phyloP scores from a whole-genome alignment of 2,888 invertebrate species.

The Chironomus tentans region DNA sequence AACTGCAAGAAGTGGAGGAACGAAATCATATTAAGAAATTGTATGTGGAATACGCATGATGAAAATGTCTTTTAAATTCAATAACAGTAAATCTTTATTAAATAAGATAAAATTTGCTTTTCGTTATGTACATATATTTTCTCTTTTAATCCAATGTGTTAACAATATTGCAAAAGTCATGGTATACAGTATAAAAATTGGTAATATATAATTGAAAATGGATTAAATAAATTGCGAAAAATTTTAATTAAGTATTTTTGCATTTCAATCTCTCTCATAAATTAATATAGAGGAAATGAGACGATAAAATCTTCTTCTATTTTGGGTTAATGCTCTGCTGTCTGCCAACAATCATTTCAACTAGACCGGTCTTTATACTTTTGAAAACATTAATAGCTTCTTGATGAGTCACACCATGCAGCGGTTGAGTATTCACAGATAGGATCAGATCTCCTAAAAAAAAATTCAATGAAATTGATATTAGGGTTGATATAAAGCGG shows the following conservation, averaged over 20 bases:
- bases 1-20: not conserved
- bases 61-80: not conserved
- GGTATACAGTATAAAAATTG: no score
- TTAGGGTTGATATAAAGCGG: not conserved
- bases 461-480: slow-evolving; percentile 23
- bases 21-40: not conserved
- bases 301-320: not conserved
- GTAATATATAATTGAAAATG: no score
- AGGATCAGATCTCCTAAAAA: slow-evolving; percentile 70
- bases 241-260: no score
- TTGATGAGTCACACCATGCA: slow-evolving; percentile 67
- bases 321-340: not conserved
- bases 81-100: no score
- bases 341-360: slow-evolving; percentile 63
- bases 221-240: no score
- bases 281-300: no score
- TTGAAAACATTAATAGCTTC: slow-evolving; percentile 73
- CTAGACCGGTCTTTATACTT: slow-evolving; percentile 65
- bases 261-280: no score
- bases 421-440: slow-evolving; percentile 67
- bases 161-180: no score
- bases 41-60: not conserved
- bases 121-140: no score
- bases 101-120: no score
- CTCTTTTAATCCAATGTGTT: no score